Base-by-base conservation (phyloP, 1,140 invertebrate genomes). In the Brachionus calyciflorus region DNA sequence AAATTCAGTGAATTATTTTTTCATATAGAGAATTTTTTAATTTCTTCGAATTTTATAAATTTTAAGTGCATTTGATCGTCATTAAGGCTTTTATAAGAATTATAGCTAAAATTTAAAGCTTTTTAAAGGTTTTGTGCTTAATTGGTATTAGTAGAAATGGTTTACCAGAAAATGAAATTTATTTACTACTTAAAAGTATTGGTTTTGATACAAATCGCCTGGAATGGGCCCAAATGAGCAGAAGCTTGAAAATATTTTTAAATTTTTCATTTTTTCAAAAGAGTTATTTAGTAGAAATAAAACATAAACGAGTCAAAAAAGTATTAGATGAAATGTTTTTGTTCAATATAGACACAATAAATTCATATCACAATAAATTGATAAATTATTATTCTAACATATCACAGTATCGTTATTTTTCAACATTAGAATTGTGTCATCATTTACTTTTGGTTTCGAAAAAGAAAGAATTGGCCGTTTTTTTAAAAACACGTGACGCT, bases 211-310 rank as follows among this genome's bases (percentile, higher is more conserved):
- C 40, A n/a, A 65, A 65, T 65, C 10, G 60, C n/a, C 19, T 65
- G 17, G 60, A 65, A 65, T 65, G 60, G 19, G 60, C 60, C n/a
- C 60, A 65, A 1, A 65, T 65, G 14, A 65, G n/a, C 24, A 7
- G 60, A 44, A 44, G 41, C 28, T 65, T 65, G 26, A 65, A 65
- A 41, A 24, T 44, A 12, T 65, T 44, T 28, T 24, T 65, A 7
- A 65, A 65, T 44, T 65, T 44, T 44, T 46, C 40, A 5, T 24
- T 44, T 24, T 65, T 30, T 37, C 60, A 65, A 44, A 65, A 65
- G 1, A 65, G 7, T 44, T 37, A 65, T 12, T 24, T 65, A 0
- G 19, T 65, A 24, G 10, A 19, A 21, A 7, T 65, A 4, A 33
- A 37, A 37, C 28, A 33, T 37, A 19, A 60, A 2, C 37, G 37